Conservation (phyloP, 2,888 invertebrate genomes). For the Magallana nippona region DNA sequence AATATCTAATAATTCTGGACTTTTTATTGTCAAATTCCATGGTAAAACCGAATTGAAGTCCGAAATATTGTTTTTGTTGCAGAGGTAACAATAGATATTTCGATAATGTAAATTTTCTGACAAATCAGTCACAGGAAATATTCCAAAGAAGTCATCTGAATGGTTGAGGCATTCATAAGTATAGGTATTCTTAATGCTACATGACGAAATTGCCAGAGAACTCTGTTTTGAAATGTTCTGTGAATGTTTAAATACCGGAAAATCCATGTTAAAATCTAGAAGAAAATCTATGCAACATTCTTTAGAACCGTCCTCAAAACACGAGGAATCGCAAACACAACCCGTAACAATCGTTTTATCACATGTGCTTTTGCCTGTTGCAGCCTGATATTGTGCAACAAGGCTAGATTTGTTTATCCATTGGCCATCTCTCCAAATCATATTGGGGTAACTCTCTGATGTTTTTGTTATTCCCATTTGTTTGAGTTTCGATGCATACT, state of each 20-base stretch:
- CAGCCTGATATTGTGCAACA: background rate
- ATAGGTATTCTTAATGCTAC: background rate
- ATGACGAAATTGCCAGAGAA: background rate
- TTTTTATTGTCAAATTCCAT: background rate
- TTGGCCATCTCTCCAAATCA: background rate
- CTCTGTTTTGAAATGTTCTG: background rate
- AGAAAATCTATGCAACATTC: background rate
- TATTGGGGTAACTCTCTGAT: background rate
- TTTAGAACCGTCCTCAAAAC: slow-evolving; percentile 5
- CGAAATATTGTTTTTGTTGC: background rate
- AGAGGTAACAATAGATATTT: slow-evolving; percentile 34
- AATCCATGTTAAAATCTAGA: background rate
- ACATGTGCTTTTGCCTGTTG: background rate
- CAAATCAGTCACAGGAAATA: slow-evolving; percentile 26
- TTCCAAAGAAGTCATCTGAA: background rate
- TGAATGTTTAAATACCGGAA: slow-evolving; percentile 10
- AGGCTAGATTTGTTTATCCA: slow-evolving; percentile 20
- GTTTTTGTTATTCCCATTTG: background rate
- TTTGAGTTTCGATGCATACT: background rate
- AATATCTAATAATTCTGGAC: slow-evolving; percentile 3
- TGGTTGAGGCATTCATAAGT: background rate
- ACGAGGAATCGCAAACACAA: slow-evolving; percentile 8
- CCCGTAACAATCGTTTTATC: background rate
- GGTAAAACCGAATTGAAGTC: background rate
- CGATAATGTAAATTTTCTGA: slow-evolving; percentile 2